A percentile compares a stretch with the other conserved stretches of the same genome.
phyloP scores from a whole-genome alignment of 64 coral and sea anemone genomes.

The Dendrophyllia cribrosa region DNA sequence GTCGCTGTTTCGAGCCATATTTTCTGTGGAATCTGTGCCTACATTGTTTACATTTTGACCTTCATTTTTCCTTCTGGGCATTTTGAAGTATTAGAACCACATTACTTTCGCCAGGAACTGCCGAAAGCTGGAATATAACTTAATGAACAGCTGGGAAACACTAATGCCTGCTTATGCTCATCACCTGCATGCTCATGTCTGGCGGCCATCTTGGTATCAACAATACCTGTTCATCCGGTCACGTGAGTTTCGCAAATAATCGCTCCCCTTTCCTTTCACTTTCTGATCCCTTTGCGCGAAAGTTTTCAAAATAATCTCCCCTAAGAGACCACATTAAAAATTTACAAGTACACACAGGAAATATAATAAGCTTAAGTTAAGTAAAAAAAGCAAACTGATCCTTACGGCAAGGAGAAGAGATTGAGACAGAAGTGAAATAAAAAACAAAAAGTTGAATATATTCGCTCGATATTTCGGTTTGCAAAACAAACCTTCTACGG shows the following conservation, averaged over 20 bases:
- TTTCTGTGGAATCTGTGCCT: not conserved
- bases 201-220: not conserved
- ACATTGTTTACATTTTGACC: not conserved
- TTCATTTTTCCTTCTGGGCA: slow-evolving; percentile 29
- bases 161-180: not conserved
- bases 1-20: not conserved
- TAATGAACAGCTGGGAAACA: not conserved
- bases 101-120: not conserved
- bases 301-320: too few relatives aligned
- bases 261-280: too few relatives aligned
- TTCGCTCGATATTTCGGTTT: too few relatives aligned
- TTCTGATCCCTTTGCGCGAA: not conserved
- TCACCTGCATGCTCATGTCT: not conserved
- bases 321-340: too few relatives aligned
- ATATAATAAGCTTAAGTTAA: too few relatives aligned
- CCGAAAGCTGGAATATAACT: not conserved
- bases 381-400: too few relatives aligned
- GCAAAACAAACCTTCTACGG: too few relatives aligned
- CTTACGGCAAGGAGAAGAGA: too few relatives aligned
- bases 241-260: not conserved
- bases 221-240: slow-evolving; percentile 23
- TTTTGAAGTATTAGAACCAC: not conserved
- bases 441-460: too few relatives aligned
- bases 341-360: too few relatives aligned
- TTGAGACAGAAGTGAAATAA: too few relatives aligned